Evolutionary conservation across 2,113 vertebrate genomes (phyloP).

Genomic region (Piprites chloris): DNA sequence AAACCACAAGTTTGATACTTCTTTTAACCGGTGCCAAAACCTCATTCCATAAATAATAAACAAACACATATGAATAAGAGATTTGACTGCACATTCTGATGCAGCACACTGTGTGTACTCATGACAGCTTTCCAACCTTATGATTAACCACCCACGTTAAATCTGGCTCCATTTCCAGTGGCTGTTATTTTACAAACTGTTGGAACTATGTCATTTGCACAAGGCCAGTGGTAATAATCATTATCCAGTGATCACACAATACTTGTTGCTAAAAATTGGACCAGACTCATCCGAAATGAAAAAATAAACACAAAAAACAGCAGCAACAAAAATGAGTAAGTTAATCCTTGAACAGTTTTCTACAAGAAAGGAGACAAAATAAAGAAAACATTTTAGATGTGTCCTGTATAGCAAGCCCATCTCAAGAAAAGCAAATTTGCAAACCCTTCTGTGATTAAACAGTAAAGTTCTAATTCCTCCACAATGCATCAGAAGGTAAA

Average conservation of each 20-base stretch:
- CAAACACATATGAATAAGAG: slow-evolving; percentile 22
- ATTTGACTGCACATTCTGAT: background rate
- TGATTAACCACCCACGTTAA: slow-evolving; percentile 35
- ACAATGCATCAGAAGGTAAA: background rate
- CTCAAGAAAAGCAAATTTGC: background rate
- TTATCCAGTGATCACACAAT: background rate
- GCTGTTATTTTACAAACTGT: background rate
- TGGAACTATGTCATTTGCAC: slow-evolving; percentile 17
- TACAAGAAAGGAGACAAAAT: background rate
- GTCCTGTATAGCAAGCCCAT: background rate
- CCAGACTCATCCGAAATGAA: background rate
- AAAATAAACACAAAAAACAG: background rate
- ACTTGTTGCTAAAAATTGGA: background rate
- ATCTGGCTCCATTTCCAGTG: slow-evolving; percentile 16
- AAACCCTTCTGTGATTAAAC: background rate
- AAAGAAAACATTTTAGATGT: background rate
- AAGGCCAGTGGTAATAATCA: background rate
- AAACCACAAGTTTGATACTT: slow-evolving; percentile 22
- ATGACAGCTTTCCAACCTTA: slow-evolving; percentile 30
- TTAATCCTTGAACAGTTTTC: background rate
- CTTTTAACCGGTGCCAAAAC: slow-evolving; percentile 53
- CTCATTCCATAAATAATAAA: slow-evolving; percentile 48
- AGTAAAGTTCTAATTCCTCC: background rate
- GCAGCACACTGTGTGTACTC: background rate
- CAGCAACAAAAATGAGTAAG: background rate